A percentile compares a stretch with the other conserved stretches of the same genome.
These are phyloP conservation scores for Pyxicephalus adspersus DNA, from an alignment of 2,113 vertebrate genomes.

Conservation along the genomic window DNA sequence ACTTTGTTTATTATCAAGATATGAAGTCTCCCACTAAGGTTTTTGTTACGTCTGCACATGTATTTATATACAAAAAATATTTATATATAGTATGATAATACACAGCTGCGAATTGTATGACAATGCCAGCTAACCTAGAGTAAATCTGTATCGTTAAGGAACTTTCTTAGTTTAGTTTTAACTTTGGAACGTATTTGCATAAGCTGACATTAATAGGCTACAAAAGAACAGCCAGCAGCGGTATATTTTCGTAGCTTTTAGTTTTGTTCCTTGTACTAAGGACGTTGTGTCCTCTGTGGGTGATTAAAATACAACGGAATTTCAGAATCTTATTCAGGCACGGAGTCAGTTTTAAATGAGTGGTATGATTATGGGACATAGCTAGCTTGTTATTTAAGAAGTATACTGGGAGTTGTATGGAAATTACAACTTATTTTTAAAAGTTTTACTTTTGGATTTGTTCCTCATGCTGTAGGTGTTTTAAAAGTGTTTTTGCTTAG, in stretches of 20 bases:
- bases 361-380: constrained; percentile 1
- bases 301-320: constrained; percentile 23
- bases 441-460: too few relatives aligned
- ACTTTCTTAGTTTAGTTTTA: constrained; percentile 7
- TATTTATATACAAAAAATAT: too few relatives aligned
- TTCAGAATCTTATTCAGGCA: constrained; percentile 1
- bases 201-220: constrained; percentile 30
- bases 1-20: too few relatives aligned
- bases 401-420: too few relatives aligned
- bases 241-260: constrained; percentile 6
- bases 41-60: too few relatives aligned
- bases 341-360: background rate
- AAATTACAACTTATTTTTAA: too few relatives aligned
- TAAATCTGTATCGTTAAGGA: background rate
- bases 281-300: constrained; percentile 32
- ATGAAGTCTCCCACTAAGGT: too few relatives aligned
- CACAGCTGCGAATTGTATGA: background rate
- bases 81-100: too few relatives aligned
- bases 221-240: constrained; percentile 39
- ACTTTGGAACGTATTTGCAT: constrained; percentile 36
- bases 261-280: constrained; percentile 10
- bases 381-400: background rate
- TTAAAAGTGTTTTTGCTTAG: too few relatives aligned
- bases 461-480: too few relatives aligned
- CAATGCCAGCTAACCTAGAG: background rate